Base-by-base conservation (phyloP, 2,797 vertebrate genomes). In the Halcyon badia region DNA sequence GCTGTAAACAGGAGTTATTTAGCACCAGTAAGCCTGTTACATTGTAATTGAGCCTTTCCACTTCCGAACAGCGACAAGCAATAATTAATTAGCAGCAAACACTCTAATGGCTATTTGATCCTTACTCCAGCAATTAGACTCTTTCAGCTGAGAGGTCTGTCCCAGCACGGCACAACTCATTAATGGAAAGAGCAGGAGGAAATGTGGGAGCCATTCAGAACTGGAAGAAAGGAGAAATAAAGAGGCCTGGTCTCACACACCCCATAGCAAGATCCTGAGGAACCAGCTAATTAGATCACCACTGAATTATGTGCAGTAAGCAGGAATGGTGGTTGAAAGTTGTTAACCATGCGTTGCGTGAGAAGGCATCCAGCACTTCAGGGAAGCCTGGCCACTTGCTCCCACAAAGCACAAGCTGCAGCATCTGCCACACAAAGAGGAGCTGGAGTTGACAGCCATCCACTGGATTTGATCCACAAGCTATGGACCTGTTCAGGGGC, bases 61-160 rank as follows among this genome's bases (percentile, higher is more conserved):
- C 52, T 78, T 81, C 70, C 14, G 14, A 78, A 57, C 65, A 11
- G 64, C 0, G 2, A 71, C 48, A 80, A 61, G 48, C 89, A 92
- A 86, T 52, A 76, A 95, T 51, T 76, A 77, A 91, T 87, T 73
- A 91, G 79, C 3, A 87, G 39, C 72, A 83, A 95, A 68, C 56
- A 39, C 65, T 51, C 66, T 70, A 83, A 85, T 52, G 76, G 51
- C 22, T 56, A 70, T 91, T 85, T 94, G 81, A 42, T 77, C 91
- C 68, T 94, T 87, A 80, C 60, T 82, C 86, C 83, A 91, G 69
- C 80, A 88, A 69, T 90, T 72, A 86, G 82, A 82, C 61, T 88
- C 54, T 92, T 93, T 94, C 70, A 90, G 82, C 42, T 8, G 11
- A 94, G 69, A 89, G 25, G 20, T 88, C 82, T 24, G 31, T 16